Conservation (phyloP, 2,113 vertebrate species). For the Micromys minutus region DNA sequence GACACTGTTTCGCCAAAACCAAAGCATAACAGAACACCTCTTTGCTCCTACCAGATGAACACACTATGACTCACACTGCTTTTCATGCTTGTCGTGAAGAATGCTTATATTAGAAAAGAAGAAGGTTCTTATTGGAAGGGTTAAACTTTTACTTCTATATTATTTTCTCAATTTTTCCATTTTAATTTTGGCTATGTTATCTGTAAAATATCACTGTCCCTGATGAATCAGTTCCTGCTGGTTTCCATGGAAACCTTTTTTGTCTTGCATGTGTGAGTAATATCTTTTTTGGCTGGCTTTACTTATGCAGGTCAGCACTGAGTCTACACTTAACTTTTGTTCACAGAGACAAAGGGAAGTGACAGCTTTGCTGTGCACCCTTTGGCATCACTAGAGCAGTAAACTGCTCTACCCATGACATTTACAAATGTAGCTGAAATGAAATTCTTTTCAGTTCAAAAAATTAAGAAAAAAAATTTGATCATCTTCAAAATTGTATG, state of each 20-base stretch:
- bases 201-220: neutral
- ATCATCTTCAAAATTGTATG: neutral
- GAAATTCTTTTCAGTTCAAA: neutral
- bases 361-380: neutral
- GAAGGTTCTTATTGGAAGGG: neutral
- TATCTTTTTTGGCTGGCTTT: neutral
- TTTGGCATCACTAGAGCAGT: neutral
- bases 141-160: neutral
- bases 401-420: neutral
- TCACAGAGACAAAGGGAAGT: conserved; percentile 7
- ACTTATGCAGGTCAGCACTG: neutral
- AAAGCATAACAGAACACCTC: neutral
- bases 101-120: neutral
- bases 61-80: neutral
- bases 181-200: neutral
- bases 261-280: neutral
- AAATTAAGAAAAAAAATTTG: conserved; percentile 10
- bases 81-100: neutral
- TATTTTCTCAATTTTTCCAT: neutral
- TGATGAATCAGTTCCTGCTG: neutral
- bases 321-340: neutral
- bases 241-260: neutral
- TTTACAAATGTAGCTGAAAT: conserved; percentile 16
- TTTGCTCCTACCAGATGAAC: neutral
- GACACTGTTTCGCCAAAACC: neutral